phyloP scores from a whole-genome alignment of 2,113 vertebrate genomes.

The Lonchura striata region DNA sequence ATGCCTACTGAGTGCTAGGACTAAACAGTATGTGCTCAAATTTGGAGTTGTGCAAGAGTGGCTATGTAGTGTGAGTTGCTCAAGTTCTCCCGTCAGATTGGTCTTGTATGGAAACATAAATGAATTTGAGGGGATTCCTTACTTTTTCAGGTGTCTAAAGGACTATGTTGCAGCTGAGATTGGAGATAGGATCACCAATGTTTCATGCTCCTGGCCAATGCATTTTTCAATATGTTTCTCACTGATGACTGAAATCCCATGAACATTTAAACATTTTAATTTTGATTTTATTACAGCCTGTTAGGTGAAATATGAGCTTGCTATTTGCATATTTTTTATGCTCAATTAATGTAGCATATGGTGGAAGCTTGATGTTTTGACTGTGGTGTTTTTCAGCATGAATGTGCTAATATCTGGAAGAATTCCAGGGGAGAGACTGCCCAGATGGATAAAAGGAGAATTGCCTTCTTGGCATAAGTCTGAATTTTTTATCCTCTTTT shows the following conservation, averaged over 20 bases:
- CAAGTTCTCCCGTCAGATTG: not conserved
- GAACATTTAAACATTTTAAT: not conserved
- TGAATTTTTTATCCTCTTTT: not conserved
- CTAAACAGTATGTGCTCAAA: not conserved
- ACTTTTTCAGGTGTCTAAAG: not conserved
- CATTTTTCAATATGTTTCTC: not conserved
- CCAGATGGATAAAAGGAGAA: not conserved
- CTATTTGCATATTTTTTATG: not conserved
- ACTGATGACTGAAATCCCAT: not conserved
- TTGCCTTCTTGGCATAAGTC: not conserved
- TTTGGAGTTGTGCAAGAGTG: not conserved
- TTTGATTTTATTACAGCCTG: not conserved
- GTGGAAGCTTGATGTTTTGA: not conserved
- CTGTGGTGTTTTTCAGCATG: not conserved
- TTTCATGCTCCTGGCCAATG: too few species aligned
- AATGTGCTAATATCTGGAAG: not conserved
- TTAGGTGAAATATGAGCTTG: not conserved
- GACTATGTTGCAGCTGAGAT: not conserved
- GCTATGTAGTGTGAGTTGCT: not conserved
- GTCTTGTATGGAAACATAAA: not conserved
- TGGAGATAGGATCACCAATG: not conserved
- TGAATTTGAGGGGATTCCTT: not conserved
- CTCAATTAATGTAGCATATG: not conserved
- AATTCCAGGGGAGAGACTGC: not conserved
- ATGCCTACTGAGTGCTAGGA: not conserved